These are phyloP conservation scores for Zapornia atra DNA, from an alignment of 2,113 vertebrate genomes.

Conservation along the genomic window DNA sequence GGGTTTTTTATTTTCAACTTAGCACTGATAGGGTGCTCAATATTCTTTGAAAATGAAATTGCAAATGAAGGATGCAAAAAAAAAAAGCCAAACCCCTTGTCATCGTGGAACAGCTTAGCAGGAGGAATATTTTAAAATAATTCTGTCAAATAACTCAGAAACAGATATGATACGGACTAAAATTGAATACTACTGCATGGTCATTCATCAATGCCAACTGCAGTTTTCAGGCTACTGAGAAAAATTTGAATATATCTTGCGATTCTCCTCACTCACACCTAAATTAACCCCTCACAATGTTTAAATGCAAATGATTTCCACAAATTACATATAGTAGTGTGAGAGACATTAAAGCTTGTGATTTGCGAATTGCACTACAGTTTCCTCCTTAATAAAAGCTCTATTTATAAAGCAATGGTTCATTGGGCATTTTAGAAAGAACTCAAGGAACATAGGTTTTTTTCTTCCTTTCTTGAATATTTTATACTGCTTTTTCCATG, in stretches of 20 bases:
- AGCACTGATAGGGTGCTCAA: not conserved
- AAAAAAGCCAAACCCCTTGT: not conserved
- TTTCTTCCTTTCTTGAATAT: conserved; percentile 10
- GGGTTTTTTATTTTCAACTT: not conserved
- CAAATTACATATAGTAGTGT: not conserved
- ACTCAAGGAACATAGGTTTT: not conserved
- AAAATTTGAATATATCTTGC: not conserved
- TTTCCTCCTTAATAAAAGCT: conserved; percentile 15
- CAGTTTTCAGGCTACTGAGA: not conserved
- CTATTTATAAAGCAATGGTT: not conserved
- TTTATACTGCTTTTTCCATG: not conserved
- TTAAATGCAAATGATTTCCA: not conserved
- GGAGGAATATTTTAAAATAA: not conserved
- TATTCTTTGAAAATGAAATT: not conserved
- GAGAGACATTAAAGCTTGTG: not conserved
- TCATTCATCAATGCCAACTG: conserved; percentile 18
- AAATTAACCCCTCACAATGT: not conserved
- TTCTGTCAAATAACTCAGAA: not conserved
- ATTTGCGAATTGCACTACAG: not conserved
- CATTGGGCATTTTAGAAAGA: conserved; percentile 5
- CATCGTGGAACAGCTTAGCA: not conserved
- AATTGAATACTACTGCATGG: not conserved
- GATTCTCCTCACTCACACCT: not conserved
- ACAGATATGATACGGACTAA: not conserved
- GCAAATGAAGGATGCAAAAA: not conserved